phyloP scores from a whole-genome alignment of 1,140 invertebrate species.

The Steinernema khuongi region DNA sequence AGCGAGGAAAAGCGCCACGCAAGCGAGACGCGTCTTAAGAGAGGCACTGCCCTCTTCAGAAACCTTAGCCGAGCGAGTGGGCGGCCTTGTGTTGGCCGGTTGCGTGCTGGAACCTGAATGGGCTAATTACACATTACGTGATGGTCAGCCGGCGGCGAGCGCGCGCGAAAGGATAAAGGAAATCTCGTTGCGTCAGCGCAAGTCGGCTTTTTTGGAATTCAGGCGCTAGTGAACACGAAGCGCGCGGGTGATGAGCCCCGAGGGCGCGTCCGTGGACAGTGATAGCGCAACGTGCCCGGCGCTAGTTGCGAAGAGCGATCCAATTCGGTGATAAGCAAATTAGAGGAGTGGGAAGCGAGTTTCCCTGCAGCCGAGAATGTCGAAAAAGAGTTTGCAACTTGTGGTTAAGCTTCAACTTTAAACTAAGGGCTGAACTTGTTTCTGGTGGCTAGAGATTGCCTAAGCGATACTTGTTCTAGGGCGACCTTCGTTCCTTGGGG shows the following conservation, averaged over 20 bases:
- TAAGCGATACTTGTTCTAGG: too few relatives aligned
- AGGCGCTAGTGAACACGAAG: background rate
- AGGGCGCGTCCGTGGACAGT: background rate
- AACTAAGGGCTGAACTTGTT: too few relatives aligned
- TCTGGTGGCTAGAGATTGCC: too few relatives aligned
- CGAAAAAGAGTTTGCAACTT: too few relatives aligned
- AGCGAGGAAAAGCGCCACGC: background rate
- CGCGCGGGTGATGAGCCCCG: background rate
- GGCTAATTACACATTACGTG: conserved; percentile 14
- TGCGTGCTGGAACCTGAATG: background rate
- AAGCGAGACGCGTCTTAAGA: too few relatives aligned
- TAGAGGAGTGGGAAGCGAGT: too few relatives aligned
- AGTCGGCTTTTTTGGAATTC: conserved; percentile 15
- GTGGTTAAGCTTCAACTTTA: too few relatives aligned
- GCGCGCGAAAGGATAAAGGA: conserved; percentile 5
- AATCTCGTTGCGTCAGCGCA: conserved; percentile 16
- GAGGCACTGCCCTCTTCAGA: too few relatives aligned
- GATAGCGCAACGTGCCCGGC: background rate
- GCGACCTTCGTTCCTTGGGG: too few relatives aligned
- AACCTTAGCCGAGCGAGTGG: too few relatives aligned
- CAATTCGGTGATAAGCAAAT: background rate
- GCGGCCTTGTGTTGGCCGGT: too few relatives aligned
- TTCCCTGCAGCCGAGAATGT: too few relatives aligned
- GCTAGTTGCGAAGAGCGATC: background rate
- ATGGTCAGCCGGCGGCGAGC: conserved; percentile 4